Evolutionary conservation across 2,888 invertebrate genomes (phyloP), one percentile per base, ranked within the genome.

Genomic region (Ectropis crepuscularia): DNA sequence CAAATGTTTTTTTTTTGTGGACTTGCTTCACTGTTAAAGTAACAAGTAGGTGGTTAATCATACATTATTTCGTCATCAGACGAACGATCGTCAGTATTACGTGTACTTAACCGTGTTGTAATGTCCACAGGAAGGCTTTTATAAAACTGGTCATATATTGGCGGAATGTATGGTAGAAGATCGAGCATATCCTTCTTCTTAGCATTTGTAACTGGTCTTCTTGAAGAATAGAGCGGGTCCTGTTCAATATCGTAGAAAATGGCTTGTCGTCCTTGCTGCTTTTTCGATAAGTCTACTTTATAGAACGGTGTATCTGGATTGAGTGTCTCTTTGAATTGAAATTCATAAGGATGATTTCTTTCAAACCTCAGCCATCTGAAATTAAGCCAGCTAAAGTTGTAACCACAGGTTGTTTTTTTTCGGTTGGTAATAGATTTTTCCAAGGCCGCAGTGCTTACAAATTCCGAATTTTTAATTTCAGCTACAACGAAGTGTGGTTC

Each of bases 141-240:
- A 11, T 43, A 43, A 11, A n/a, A 43, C 10, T 43, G 43, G 43
- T n/a, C n/a, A 11, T 43, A 43, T n/a, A 43, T 43, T 43, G 43
- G 43, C 43, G n/a, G n/a, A 43, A 43, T 43, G 43, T 43, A 43
- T 43, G 58, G 70, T 57, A 70, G 68, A 51, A 71, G 63, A 63
- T 65, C 63, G 46, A 65, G 46, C 67, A 71, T 70, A 49, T 71
- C 63, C 11, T 61, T 69, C 63, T 69, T 65, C 57, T 69, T 67
- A 59, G 62, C 63, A 9, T 43, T 50, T 11, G n/a, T 43, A n/a
- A 43, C n/a, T 43, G 43, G 43, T 43, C 43, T 43, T 43, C 43
- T 43, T 43, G 43, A 43, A n/a, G 43, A 11, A 43, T 43, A 43
- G n/a, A 43, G 43, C n/a, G 43, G 43, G 43, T n/a, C 43, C 11